Evolutionary conservation across 2,113 vertebrate genomes (phyloP).

Genomic region (Platysteira castanea): DNA sequence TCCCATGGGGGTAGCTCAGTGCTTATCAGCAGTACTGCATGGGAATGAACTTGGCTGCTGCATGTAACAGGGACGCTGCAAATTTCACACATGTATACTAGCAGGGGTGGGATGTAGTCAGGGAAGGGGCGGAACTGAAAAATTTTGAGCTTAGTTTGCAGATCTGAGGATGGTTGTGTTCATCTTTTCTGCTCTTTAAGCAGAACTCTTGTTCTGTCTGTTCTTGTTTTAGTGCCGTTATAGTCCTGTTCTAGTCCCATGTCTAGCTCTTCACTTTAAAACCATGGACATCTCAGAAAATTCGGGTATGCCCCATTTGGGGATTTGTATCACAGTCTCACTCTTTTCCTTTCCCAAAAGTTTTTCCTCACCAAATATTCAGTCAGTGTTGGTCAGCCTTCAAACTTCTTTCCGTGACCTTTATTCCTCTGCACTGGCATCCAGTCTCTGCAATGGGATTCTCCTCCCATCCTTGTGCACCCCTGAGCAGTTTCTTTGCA

Average conservation of each 20-base stretch:
- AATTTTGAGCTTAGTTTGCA: background rate
- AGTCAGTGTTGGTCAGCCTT: background rate
- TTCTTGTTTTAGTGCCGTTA: background rate
- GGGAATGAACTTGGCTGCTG: background rate
- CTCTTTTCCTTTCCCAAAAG: background rate
- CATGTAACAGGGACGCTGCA: background rate
- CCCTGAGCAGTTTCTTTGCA: background rate
- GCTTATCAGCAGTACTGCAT: background rate
- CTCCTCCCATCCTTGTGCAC: background rate
- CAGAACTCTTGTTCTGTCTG: background rate
- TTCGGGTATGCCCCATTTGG: background rate
- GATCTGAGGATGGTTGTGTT: background rate
- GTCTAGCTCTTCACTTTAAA: background rate
- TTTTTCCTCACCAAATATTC: background rate
- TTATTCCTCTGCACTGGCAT: background rate
- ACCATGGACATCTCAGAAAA: background rate
- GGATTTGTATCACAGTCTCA: background rate
- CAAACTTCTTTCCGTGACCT: rapidly evolving
- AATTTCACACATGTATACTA: background rate
- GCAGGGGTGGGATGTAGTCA: rapidly evolving
- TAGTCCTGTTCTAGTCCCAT: background rate
- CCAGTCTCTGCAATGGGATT: background rate
- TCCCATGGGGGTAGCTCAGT: background rate
- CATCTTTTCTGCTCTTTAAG: background rate
- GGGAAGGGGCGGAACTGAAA: background rate